Evolutionary conservation across 2,888 invertebrate species (phyloP).

Genomic region (Teleiodes luculella): DNA sequence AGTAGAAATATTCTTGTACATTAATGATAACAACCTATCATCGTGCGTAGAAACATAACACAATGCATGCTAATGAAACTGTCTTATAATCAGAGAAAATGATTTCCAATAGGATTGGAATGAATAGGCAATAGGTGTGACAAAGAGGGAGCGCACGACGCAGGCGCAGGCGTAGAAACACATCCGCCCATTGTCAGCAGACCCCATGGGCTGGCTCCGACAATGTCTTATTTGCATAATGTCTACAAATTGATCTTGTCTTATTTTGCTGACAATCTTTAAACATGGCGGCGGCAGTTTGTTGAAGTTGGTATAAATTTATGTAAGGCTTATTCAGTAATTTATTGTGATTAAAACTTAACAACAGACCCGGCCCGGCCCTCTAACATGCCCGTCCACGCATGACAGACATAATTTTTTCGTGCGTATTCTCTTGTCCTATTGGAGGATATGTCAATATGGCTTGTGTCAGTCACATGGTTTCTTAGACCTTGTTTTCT

Average conservation of each 20-base stretch:
- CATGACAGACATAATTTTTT: no score
- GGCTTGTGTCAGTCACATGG: no score
- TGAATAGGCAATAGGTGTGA: conserved; percentile 26
- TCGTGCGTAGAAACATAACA: conserved; percentile 9
- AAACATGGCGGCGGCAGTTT: no score
- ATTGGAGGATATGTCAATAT: no score
- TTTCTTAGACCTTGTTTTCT: no score
- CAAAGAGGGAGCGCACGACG: conserved; percentile 32
- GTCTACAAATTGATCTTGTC: not conserved
- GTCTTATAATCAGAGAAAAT: conserved; percentile 10
- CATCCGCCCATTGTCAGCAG: conserved; percentile 55
- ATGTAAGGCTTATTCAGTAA: no score
- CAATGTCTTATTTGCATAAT: conserved; percentile 1
- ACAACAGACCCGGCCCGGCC: no score
- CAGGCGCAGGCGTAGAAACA: conserved; percentile 29
- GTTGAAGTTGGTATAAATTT: no score
- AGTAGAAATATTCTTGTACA: no score
- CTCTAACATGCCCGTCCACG: no score
- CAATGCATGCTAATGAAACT: conserved; percentile 14
- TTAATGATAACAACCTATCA: not conserved
- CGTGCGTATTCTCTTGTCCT: no score
- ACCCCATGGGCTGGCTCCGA: conserved; percentile 10
- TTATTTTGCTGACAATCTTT: not conserved
- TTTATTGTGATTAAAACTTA: no score
- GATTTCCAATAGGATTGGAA: conserved; percentile 11